phyloP scores from a whole-genome alignment of 2,113 vertebrate genomes.

The Calypte anna region DNA sequence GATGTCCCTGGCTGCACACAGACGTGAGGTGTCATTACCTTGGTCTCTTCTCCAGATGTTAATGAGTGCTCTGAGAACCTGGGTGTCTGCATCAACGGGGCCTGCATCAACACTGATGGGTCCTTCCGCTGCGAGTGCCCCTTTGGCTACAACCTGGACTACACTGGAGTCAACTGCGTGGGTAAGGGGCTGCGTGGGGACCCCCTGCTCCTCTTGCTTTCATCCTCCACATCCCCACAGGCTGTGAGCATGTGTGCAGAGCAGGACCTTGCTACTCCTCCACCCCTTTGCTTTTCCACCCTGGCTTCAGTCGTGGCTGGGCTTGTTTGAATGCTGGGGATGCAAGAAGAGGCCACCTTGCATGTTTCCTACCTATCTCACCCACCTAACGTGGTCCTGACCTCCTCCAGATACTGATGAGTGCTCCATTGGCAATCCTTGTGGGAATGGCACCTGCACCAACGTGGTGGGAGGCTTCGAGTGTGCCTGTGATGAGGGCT shows the following conservation, averaged over 20 bases:
- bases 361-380: not conserved
- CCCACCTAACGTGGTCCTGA: not conserved
- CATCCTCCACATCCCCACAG: accelerated
- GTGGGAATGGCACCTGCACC: slow-evolving; percentile 92
- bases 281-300: not conserved
- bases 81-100: slow-evolving; percentile 85
- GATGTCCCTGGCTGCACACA: accelerated
- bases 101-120: slow-evolving; percentile 92
- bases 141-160: slow-evolving; percentile 92
- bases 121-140: slow-evolving; percentile 96
- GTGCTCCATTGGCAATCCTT: slow-evolving; percentile 91
- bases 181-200: slow-evolving; percentile 73
- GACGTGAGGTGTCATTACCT: not conserved
- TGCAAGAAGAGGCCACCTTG: not conserved
- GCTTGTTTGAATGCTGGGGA: not conserved
- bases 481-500: slow-evolving; percentile 90
- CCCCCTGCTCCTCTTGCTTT: not conserved
- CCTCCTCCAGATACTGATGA: slow-evolving; percentile 86
- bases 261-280: not conserved
- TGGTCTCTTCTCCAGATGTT: slow-evolving; percentile 76
- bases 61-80: slow-evolving; percentile 91
- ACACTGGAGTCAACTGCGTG: slow-evolving; percentile 87
- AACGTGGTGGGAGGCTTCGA: slow-evolving; percentile 92
- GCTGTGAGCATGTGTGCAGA: accelerated
- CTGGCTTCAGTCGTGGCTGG: not conserved